phyloP scores from a whole-genome alignment of 2,797 vertebrate species.

The Sebastes alutus region DNA sequence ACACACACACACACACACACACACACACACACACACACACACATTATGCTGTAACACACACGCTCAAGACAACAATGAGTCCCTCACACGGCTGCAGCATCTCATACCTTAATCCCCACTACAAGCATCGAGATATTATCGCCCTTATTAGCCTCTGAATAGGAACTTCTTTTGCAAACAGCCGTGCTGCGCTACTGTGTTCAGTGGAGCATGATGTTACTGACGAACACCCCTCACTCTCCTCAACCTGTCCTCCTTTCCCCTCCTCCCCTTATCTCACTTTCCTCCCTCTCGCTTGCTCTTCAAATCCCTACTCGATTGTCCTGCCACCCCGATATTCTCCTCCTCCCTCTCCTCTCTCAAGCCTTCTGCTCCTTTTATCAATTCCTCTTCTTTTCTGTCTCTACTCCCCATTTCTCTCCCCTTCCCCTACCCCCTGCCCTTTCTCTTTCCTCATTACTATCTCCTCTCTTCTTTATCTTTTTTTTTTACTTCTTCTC shows the following conservation, averaged over 20 bases:
- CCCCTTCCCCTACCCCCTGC: neutral
- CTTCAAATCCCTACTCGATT: constrained; percentile 55
- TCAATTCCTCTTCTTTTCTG: constrained; percentile 20
- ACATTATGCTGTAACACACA: constrained; percentile 13
- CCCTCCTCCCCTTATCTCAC: constrained; percentile 30
- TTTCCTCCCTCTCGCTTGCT: constrained; percentile 18
- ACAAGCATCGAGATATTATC: constrained; percentile 68
- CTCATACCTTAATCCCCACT: constrained; percentile 69
- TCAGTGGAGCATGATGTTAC: constrained; percentile 55
- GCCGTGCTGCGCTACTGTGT: constrained; percentile 39
- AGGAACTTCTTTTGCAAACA: constrained; percentile 58
- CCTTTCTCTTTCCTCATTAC: constrained; percentile 22
- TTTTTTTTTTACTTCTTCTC: neutral
- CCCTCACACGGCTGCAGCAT: constrained; percentile 41
- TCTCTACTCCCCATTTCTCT: neutral
- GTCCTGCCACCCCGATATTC: constrained; percentile 33
- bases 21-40: constrained; percentile 9
- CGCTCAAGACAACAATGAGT: constrained; percentile 43
- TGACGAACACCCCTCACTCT: constrained; percentile 38
- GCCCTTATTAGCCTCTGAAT: constrained; percentile 67
- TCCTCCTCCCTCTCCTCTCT: constrained; percentile 29
- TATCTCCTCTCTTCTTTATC: constrained; percentile 17
- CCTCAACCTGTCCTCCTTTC: constrained; percentile 25
- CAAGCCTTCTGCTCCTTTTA: constrained; percentile 23
- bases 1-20: constrained; percentile 14